Base-by-base conservation (phyloP, 2,113 vertebrate genomes). In the Microtus pennsylvanicus region DNA sequence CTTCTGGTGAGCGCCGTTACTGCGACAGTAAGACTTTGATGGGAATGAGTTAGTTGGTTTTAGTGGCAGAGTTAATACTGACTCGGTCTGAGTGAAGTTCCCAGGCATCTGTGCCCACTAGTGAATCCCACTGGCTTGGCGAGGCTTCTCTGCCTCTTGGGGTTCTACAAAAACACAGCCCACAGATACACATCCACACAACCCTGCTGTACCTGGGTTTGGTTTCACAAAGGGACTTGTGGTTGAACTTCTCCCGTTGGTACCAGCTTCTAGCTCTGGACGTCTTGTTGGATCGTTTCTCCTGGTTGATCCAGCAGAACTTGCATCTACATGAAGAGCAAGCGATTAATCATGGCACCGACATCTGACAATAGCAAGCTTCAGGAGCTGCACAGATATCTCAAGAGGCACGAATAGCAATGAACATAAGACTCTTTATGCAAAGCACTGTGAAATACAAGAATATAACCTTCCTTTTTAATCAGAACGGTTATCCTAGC, bases 201-300 rank as follows among this genome's bases (percentile, higher is more conserved):
- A 70, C 2, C 10, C 85, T 86, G 82, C 89, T 93, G 45, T 98
- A 99, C 99, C 99, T 99, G 98, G 98, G 96, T 99, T 98, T 96
- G 98, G 98, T 96, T 99, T 99, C 95, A 99, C 99, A 97, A 99
- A 99, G 82, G 99, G 99, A 97, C 99, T 99, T 47, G 96, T 98
- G 61, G 98, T 99, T 87, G 98, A 98, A 91, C 99, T 99, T 97
- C 99, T 99, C 92, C 98, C 98, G 0, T 99, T 99, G 93, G 98
- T 98, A 22, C 99, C 99, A 94, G 99, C 76, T 97, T 99, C 98
- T 91, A 99, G 99, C 75, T 99, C 99, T 0, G 99, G 98, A 94
- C 98, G 98, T 98, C 98, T 99, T 93, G 99, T 99, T 89, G 99
- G 99, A 98, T 98, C 98, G 28, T 98, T 98, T 98, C 99, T 98